Evolutionary conservation across 53 echinoderm and acorn worm species (phyloP), one percentile per base, ranked within the genome.

Genomic region (Holothuria leucospilota): DNA sequence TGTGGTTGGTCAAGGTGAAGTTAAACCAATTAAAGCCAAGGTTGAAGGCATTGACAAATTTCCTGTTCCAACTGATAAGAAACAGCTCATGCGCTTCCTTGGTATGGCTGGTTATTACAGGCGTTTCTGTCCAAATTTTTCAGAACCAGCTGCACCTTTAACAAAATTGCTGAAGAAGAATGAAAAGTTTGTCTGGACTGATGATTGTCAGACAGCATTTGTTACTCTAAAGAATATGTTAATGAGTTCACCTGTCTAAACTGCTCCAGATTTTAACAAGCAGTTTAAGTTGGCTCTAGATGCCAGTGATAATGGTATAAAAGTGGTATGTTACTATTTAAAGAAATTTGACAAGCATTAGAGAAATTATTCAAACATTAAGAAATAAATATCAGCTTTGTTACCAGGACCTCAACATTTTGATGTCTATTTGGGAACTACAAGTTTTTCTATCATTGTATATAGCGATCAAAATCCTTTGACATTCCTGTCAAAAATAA

Each of bases 361-460:
- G 8, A 34, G 38, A 38, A 91, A 91, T 65, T 96, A 96, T 78
- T 92, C 89, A 1, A 95, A 92, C 21, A 63, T 95, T 51, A 88
- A 95, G 51, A 95, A 95, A 46, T 92, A 95, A 65, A 69, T 84
- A 8, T 69, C 92, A 13, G 87, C 80, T 4, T 40, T 92, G 67
- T 39, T 92, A 20, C 60, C 90, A 20, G 85, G 85, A n/a, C 78
- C 90, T 18, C 53, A 90, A 61, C 87, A 92, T 39, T 92, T 92
- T 69, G 90, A 92, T 58, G 73, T 94, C 29, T 94, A 92, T 72
- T 29, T 78, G n/a, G 84, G 71, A 25, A 59, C 85, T 26, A 64
- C 79, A 0, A 21, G 23, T 10, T 39, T 49, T 13, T 87, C 91
- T 13, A 26, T 80, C 12, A 79, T 67, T 23, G 86, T 92, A 61